A percentile compares a stretch with the other conserved stretches of the same genome.
Conservation (phyloP, 2,888 invertebrate genomes). For the Prosopocoilus inquinatus region DNA sequence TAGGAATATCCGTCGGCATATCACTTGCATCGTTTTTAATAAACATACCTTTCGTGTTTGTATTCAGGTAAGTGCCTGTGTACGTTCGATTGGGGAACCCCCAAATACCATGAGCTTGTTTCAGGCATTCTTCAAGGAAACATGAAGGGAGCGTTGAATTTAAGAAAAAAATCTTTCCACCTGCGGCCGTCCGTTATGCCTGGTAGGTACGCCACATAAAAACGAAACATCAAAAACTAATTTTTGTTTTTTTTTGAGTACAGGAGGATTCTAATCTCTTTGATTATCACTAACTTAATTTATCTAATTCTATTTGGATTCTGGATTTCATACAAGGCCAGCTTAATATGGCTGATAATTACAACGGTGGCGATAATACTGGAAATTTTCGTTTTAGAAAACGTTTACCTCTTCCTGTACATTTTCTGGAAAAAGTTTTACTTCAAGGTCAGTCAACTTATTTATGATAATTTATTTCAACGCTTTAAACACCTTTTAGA, state of each 20-base stretch:
- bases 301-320: slow-evolving; percentile 26
- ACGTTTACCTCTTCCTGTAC: slow-evolving; percentile 15
- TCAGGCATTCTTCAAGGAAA: slow-evolving; percentile 7
- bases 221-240: background rate
- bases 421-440: background rate
- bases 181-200: background rate
- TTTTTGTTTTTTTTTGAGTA: background rate
- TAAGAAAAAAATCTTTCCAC: background rate
- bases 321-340: slow-evolving; percentile 19
- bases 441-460: background rate
- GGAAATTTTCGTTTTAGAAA: slow-evolving; percentile 25
- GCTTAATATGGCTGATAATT: slow-evolving; percentile 20
- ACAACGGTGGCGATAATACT: slow-evolving; percentile 22
- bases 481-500: background rate
- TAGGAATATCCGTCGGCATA: slow-evolving; percentile 1
- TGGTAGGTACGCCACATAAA: slow-evolving; percentile 5
- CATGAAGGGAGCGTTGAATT: background rate
- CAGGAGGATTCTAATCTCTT: slow-evolving; percentile 16
- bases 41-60: slow-evolving; percentile 17
- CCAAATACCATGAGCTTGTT: background rate
- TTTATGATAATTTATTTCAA: no score
- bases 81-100: background rate
- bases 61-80: slow-evolving; percentile 21
- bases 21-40: slow-evolving; percentile 19
- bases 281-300: slow-evolving; percentile 13